These are phyloP conservation scores for Murina feae DNA, from an alignment of 2,113 vertebrate species.

Conservation along the genomic window DNA sequence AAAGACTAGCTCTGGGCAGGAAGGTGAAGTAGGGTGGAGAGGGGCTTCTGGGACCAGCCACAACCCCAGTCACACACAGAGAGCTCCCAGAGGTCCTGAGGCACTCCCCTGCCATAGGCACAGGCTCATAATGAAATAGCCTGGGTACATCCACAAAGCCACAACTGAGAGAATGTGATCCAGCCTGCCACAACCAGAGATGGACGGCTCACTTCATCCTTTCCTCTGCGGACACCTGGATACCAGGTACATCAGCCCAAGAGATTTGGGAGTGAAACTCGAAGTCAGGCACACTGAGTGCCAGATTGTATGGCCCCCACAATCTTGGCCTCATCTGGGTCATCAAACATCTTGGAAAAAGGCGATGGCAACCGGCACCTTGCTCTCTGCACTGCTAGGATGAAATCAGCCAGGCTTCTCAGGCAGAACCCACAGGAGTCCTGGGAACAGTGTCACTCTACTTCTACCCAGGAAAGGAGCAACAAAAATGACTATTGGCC, in stretches of 20 bases:
- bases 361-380: no score
- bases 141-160: background rate
- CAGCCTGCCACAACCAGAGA: background rate
- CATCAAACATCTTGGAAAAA: background rate
- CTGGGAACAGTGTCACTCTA: background rate
- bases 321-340: background rate
- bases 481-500: background rate
- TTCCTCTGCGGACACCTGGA: background rate
- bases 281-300: background rate
- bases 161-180: background rate
- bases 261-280: background rate
- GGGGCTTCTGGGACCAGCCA: background rate
- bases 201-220: background rate
- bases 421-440: background rate
- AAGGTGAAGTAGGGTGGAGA: background rate
- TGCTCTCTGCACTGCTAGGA: background rate
- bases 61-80: background rate
- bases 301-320: background rate
- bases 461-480: background rate
- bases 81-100: background rate
- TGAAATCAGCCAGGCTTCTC: background rate
- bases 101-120: no score
- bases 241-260: background rate
- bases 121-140: no score
- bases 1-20: background rate